Conservation (phyloP, 2,113 vertebrate genomes). For the Dicrurus megarhynchus region DNA sequence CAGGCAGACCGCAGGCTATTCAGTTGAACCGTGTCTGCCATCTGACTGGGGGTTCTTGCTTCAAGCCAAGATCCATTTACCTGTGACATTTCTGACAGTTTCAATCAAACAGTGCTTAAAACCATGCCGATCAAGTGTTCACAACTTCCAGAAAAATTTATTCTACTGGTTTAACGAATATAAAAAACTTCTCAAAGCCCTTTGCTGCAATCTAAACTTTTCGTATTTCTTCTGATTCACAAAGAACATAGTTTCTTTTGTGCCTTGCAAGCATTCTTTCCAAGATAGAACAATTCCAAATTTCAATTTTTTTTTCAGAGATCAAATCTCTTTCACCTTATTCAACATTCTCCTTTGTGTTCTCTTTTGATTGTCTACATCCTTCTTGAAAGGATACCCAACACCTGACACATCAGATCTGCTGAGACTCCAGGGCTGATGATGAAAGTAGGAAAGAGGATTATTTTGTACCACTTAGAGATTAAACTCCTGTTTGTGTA, state of each 20-base stretch:
- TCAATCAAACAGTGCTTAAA: background rate
- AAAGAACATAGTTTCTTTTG: background rate
- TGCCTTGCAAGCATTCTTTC: background rate
- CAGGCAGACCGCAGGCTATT: background rate
- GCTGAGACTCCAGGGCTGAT: background rate
- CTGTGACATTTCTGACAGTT: background rate
- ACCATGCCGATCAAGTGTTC: background rate
- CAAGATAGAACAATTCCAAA: background rate
- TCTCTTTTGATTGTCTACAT: background rate
- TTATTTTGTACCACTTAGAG: background rate
- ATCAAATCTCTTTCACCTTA: background rate
- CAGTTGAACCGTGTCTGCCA: background rate
- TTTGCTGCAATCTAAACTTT: background rate
- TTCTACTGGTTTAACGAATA: background rate
- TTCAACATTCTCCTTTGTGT: background rate
- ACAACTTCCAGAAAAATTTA: background rate
- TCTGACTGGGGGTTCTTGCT: background rate
- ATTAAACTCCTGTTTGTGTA: background rate
- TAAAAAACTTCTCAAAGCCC: background rate
- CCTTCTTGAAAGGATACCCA: background rate
- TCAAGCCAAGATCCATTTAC: background rate
- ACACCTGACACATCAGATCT: background rate
- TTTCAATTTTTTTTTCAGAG: background rate
- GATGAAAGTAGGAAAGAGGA: background rate
- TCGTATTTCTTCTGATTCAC: background rate